Conservation (phyloP, 2,113 vertebrate genomes). For the Australoheros scitulus region DNA sequence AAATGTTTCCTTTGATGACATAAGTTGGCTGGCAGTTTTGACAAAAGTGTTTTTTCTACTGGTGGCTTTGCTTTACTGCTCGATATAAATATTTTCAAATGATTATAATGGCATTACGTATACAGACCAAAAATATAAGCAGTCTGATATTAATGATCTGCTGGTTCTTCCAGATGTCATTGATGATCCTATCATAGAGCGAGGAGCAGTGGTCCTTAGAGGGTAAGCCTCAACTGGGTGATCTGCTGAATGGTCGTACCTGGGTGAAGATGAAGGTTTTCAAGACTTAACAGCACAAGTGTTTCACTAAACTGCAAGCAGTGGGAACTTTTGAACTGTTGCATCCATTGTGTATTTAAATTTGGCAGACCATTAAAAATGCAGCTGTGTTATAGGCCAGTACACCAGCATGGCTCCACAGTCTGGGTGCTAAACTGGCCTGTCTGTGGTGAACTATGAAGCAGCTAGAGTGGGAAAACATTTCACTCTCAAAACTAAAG, state of each 20-base stretch:
- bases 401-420: no score
- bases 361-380: no score
- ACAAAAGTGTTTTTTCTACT: not conserved
- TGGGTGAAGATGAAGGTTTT: not conserved
- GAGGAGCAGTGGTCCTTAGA: conserved; percentile 75
- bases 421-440: no score
- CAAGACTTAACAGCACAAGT: no score
- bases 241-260: not conserved
- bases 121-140: not conserved
- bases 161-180: conserved; percentile 69
- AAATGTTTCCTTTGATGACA: not conserved
- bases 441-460: no score
- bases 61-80: not conserved
- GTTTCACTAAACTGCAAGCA: no score
- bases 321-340: no score
- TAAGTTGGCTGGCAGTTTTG: not conserved
- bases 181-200: conserved; percentile 77
- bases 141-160: not conserved
- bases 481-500: no score
- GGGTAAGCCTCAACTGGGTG: conserved; percentile 58
- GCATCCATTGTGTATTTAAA: no score
- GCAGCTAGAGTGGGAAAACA: no score
- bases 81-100: not conserved
- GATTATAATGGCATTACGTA: not conserved
- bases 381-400: no score